Evolutionary conservation across 1,140 invertebrate genomes (phyloP).

Genomic region (Pissodes strobi): DNA sequence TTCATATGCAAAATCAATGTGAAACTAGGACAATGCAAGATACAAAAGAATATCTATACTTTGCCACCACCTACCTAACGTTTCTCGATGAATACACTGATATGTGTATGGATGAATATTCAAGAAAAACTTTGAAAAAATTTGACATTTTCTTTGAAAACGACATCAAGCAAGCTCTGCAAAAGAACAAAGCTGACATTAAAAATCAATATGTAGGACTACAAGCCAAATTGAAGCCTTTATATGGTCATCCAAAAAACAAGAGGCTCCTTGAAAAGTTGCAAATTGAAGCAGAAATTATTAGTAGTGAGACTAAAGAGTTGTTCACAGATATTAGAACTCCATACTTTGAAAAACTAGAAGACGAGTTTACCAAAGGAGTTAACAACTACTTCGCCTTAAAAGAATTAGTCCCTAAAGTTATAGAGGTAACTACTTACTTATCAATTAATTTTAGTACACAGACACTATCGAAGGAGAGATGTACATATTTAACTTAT

Average conservation of each 20-base stretch:
- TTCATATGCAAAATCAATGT: conserved; percentile 16
- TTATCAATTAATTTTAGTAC: no score
- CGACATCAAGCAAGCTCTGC: neutral
- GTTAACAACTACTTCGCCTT: no score
- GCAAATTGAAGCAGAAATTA: conserved; percentile 13
- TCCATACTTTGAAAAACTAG: neutral
- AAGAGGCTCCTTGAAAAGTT: conserved; percentile 22
- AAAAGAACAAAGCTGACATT: conserved; percentile 3
- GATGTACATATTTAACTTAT: no score
- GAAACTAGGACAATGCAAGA: conserved; percentile 16
- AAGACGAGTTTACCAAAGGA: neutral
- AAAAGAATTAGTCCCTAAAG: no score
- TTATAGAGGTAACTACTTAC: no score
- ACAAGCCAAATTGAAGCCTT: conserved; percentile 19
- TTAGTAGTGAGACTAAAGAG: conserved; percentile 10
- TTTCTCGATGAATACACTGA: neutral
- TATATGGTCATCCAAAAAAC: conserved; percentile 34
- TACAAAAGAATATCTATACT: neutral
- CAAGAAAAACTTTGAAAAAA: neutral
- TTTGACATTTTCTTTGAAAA: conserved; percentile 8
- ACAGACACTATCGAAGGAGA: no score
- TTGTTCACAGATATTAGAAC: neutral
- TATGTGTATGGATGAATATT: neutral
- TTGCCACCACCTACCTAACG: neutral
- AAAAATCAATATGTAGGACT: neutral